Evolutionary conservation across 2,797 vertebrate genomes (phyloP), one percentile per base, ranked within the genome.

Genomic region (Microctenopoma steveboyesi): DNA sequence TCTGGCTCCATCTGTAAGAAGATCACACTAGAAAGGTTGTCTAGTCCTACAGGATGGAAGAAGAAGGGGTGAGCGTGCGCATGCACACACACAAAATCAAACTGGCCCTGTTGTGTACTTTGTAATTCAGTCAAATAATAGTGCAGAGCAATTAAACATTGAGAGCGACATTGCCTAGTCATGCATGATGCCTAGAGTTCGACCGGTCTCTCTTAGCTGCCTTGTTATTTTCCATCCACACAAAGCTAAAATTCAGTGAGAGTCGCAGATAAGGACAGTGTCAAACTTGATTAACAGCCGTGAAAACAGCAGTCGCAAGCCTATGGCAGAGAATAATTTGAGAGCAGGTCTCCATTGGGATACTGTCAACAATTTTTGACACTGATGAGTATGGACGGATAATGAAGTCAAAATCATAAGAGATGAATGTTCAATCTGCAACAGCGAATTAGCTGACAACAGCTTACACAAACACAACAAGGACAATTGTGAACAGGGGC

Each of bases 91-190:
- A 84, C 54, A 59, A 25, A 82, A 64, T 78, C 71, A 74, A 79
- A 74, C 54, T 48, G 80, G 59, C 57, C 76, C 47, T 14, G 6
- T 62, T 66, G 67, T 67, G 49, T 33, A 25, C 48, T 68, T 65
- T 61, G 69, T 65, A 73, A 83, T 77, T 83, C 60, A 37, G 15
- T 76, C 59, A 85, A 79, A 86, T 84, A 86, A 84, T 46, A 74
- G 65, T 4, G 53, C 54, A 72, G 55, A 74, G 81, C 81, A 86
- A 86, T 88, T 86, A 86, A 88, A 91, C 64, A 81, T 75, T 9
- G 73, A 65, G 56, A 51, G 68, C 69, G 65, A 83, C 84, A 86
- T 91, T 92, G 87, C 79, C 80, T 75, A 88, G 86, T 89, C 84
- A 90, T 78, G 86, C 85, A 81, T 89, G 76, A 30, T n/a, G 76